A percentile compares a stretch with the other conserved stretches of the same genome.
These are phyloP conservation scores for Bradypodion ventrale DNA, from an alignment of 2,797 vertebrate genomes.

Conservation along the genomic window DNA sequence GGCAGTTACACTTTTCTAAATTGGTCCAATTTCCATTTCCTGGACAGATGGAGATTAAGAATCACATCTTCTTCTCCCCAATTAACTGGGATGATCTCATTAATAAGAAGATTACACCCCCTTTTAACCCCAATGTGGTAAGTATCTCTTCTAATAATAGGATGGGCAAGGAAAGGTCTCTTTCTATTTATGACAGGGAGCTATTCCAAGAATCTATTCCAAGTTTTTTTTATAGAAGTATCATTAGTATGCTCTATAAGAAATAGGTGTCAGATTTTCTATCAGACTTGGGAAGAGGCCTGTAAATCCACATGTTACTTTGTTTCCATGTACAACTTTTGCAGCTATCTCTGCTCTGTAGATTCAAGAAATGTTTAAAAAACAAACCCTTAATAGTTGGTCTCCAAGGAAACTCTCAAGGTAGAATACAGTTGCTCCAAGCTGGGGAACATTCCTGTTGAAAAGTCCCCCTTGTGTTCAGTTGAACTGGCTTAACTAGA, in stretches of 20 bases:
- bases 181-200: background rate
- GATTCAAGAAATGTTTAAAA: background rate
- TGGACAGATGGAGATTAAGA: constrained; percentile 95
- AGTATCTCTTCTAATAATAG: constrained; percentile 68
- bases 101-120: constrained; percentile 97
- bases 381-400: background rate
- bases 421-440: background rate
- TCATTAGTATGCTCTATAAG: background rate
- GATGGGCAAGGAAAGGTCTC: constrained; percentile 13
- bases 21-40: constrained; percentile 66
- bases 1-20: constrained; percentile 53
- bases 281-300: background rate
- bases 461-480: background rate
- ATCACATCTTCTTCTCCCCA: constrained; percentile 95
- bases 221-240: too few relatives aligned
- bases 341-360: background rate
- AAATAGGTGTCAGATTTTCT: background rate
- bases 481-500: background rate
- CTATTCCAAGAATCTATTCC: too few relatives aligned
- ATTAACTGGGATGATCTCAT: constrained; percentile 99
- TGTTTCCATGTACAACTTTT: background rate
- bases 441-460: background rate
- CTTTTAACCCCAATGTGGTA: constrained; percentile 99
- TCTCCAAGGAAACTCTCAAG: background rate
- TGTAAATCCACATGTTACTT: background rate